phyloP scores from a whole-genome alignment of 2,113 vertebrate species.

The Beaufortia kweichowensis region DNA sequence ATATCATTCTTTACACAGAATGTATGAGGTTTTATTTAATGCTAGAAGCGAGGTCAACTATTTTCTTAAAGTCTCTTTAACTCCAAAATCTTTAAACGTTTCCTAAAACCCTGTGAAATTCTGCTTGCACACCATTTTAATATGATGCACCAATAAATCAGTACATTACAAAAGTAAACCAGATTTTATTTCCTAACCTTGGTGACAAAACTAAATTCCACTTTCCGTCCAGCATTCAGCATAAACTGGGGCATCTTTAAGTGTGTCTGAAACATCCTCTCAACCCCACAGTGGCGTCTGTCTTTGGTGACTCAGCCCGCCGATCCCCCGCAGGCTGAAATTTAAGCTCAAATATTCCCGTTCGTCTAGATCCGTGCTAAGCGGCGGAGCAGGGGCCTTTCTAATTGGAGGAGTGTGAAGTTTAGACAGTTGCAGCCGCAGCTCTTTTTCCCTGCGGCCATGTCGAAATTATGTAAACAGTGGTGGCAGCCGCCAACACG shows the following conservation, averaged over 20 bases:
- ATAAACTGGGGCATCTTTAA: conserved; percentile 32
- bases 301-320: conserved; percentile 38
- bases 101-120: not conserved
- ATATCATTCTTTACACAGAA: conserved; percentile 9
- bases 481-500: conserved; percentile 47
- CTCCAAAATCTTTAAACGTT: not conserved
- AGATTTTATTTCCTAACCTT: not conserved
- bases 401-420: conserved; percentile 44
- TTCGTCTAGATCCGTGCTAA: conserved; percentile 30
- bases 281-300: not conserved
- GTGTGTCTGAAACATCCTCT: conserved; percentile 20
- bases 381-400: conserved; percentile 26
- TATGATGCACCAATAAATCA: too few species aligned
- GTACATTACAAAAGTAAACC: not conserved
- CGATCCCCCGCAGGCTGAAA: conserved; percentile 45
- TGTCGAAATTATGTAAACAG: conserved; percentile 59
- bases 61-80: too few species aligned
- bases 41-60: not conserved
- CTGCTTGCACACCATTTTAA: not conserved
- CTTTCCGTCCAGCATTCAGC: not conserved
- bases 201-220: not conserved
- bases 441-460: conserved; percentile 55
- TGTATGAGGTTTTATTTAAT: not conserved
- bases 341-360: conserved; percentile 46
- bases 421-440: conserved; percentile 25